Evolutionary conservation across 2,113 vertebrate species (phyloP).

Genomic region (Passerina amoena): DNA sequence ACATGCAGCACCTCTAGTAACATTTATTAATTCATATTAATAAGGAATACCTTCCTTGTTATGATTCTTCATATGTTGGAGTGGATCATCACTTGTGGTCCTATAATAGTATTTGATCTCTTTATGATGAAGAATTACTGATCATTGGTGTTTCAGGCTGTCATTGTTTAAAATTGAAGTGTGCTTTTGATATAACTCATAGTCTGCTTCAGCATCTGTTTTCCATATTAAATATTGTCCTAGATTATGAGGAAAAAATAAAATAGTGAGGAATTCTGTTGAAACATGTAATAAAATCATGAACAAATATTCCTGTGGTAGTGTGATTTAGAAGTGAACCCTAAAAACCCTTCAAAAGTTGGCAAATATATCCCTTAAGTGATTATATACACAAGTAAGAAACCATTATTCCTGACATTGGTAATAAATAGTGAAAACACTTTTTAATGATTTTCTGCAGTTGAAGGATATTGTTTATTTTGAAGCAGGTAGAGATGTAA

Average conservation of each 20-base stretch:
- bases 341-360: constrained; percentile 4
- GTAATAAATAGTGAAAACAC: constrained; percentile 11
- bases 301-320: constrained; percentile 40
- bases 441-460: neutral
- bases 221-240: constrained; percentile 9
- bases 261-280: constrained; percentile 22
- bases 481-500: neutral
- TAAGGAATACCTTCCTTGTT: neutral
- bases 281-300: constrained; percentile 3
- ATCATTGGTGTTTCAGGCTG: neutral
- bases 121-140: neutral
- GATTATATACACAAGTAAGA: neutral
- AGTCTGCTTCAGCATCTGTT: constrained; percentile 8
- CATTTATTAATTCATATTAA: neutral
- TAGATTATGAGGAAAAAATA: neutral
- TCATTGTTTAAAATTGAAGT: neutral
- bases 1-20: neutral
- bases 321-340: constrained; percentile 20
- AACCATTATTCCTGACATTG: neutral
- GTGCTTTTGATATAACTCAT: neutral
- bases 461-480: constrained; percentile 2
- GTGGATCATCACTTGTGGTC: neutral
- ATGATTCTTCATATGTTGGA: neutral
- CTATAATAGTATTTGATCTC: neutral
- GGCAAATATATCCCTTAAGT: neutral